Evolutionary conservation across 2,888 invertebrate genomes (phyloP).

Genomic region (Timandra comae): DNA sequence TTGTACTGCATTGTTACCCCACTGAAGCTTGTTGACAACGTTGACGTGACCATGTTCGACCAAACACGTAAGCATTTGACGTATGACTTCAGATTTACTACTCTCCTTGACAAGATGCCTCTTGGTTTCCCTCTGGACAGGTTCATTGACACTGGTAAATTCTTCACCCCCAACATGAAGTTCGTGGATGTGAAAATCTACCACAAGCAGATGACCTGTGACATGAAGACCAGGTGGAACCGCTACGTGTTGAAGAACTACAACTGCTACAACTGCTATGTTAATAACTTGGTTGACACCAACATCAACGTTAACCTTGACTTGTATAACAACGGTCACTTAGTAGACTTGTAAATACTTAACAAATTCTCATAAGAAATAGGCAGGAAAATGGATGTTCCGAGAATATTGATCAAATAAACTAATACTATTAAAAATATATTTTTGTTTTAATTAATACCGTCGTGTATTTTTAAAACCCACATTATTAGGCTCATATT

Average conservation of each 20-base stretch:
- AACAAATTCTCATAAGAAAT: no score
- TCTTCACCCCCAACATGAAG: conserved; percentile 81
- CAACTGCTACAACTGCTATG: conserved; percentile 20
- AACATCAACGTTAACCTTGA: conserved; percentile 7
- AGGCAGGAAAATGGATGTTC: no score
- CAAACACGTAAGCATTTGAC: conserved; percentile 61
- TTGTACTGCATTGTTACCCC: conserved; percentile 80
- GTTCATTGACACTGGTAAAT: conserved; percentile 73
- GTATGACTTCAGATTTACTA: conserved; percentile 54
- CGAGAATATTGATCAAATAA: no score
- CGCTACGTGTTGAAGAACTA: conserved; percentile 54
- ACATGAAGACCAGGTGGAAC: conserved; percentile 63
- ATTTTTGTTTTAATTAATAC: no score
- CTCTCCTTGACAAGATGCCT: conserved; percentile 78
- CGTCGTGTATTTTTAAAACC: no score
- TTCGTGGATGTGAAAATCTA: conserved; percentile 80
- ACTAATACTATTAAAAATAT: no score
- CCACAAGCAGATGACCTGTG: conserved; percentile 73
- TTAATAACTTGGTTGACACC: no score
- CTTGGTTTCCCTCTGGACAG: conserved; percentile 87
- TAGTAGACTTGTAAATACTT: no score
- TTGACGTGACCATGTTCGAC: conserved; percentile 50
- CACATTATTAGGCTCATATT: no score
- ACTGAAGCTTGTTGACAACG: conserved; percentile 58
- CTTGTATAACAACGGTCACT: conserved; percentile 7